phyloP scores from a whole-genome alignment of 1,140 invertebrate genomes.

The Drosophila nasuta region DNA sequence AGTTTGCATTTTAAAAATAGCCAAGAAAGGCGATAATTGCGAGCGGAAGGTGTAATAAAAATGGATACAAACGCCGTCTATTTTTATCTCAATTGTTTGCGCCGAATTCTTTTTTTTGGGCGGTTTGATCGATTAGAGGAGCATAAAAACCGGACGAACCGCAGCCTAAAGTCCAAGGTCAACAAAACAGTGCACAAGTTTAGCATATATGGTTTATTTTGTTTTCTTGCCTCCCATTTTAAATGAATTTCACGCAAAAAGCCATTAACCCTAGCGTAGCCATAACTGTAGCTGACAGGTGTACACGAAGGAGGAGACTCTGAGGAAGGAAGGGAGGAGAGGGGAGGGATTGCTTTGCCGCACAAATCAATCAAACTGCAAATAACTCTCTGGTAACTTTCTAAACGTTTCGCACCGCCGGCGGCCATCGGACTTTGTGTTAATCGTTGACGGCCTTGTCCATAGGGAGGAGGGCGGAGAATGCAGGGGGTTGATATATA shows the following conservation, averaged over 20 bases:
- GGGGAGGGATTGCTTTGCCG: not conserved
- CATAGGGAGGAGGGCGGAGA: conserved; percentile 30
- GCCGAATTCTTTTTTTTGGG: not conserved
- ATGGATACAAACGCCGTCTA: conserved; percentile 19
- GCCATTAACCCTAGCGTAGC: conserved; percentile 30
- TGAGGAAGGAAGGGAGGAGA: not conserved
- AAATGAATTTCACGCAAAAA: conserved; percentile 5
- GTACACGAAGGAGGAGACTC: not conserved
- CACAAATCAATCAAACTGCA: conserved; percentile 46
- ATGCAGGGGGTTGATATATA: conserved; percentile 10
- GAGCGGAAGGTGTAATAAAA: conserved; percentile 33
- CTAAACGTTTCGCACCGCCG: conserved; percentile 29
- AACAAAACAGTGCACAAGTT: not conserved
- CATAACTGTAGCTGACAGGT: conserved; percentile 18
- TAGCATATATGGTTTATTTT: too few species aligned
- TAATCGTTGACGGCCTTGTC: conserved; percentile 45
- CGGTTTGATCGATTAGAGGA: not conserved
- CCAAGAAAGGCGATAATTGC: conserved; percentile 57
- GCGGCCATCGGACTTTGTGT: not conserved
- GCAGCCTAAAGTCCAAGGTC: conserved; percentile 16
- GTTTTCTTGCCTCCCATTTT: not conserved
- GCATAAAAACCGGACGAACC: conserved; percentile 5
- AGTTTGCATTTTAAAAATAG: conserved; percentile 70
- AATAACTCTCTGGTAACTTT: conserved; percentile 30
- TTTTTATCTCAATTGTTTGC: conserved; percentile 30